Percentiles rank a stretch among this genome's conserved stretches.
Conservation (phyloP, 2,797 vertebrate species). For the Sciurus vulgaris region DNA sequence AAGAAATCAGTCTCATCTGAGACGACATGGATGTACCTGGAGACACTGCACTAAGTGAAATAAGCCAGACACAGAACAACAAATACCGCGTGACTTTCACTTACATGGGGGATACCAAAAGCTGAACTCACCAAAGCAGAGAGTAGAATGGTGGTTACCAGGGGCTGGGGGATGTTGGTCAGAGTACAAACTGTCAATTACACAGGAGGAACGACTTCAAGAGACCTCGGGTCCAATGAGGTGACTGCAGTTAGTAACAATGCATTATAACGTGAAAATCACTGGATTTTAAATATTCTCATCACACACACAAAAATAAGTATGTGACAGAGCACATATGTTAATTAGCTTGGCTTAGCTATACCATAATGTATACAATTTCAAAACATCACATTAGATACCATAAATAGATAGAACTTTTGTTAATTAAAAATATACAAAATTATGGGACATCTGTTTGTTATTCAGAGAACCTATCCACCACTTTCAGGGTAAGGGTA, state of each 20-base stretch:
- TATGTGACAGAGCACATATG: neutral
- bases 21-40: neutral
- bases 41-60: neutral
- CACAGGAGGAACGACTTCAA: neutral
- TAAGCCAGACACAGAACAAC: neutral
- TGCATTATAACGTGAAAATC: neutral
- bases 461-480: neutral
- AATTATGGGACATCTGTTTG: neutral
- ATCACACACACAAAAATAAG: neutral
- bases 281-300: neutral
- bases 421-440: neutral
- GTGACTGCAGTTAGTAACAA: neutral
- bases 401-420: neutral
- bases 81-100: neutral
- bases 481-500: neutral
- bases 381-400: too few relatives aligned
- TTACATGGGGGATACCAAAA: neutral
- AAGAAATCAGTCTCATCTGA: neutral
- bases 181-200: neutral
- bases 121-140: neutral
- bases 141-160: neutral
- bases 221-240: neutral
- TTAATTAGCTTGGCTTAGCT: neutral
- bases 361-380: neutral
- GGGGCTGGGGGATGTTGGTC: neutral